A percentile compares a stretch with the other conserved stretches of the same genome.
phyloP scores from a whole-genome alignment of 2,797 vertebrate species.

The Salmo trutta region DNA sequence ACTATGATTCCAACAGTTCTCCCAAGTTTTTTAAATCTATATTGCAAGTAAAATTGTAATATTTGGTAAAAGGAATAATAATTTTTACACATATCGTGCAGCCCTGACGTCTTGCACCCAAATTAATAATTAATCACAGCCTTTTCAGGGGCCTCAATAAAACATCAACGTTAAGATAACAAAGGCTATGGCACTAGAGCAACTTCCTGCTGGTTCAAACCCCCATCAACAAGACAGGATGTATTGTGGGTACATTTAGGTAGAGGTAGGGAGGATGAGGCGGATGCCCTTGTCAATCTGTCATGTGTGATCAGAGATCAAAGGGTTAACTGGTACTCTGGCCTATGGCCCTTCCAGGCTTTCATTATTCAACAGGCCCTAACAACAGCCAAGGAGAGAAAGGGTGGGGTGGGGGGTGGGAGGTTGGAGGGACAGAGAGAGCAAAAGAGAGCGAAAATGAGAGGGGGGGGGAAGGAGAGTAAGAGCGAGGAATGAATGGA shows the following conservation, averaged over 20 bases:
- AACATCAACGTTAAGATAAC: conserved; percentile 77
- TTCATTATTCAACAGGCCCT: conserved; percentile 76
- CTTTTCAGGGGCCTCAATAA: conserved; percentile 78
- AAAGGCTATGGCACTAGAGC: conserved; percentile 44
- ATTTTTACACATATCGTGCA: too few relatives aligned
- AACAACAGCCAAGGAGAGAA: background rate
- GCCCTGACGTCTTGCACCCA: conserved; percentile 48
- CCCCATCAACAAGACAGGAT: conserved; percentile 58
- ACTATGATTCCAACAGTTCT: too few relatives aligned
- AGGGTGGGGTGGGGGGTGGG: conserved; percentile 13
- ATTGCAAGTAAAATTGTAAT: too few relatives aligned
- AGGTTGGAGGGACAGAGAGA: conserved; percentile 58
- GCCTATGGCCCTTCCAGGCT: conserved; percentile 57
- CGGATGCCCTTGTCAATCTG: conserved; percentile 46
- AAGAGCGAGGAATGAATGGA: conserved; percentile 1
- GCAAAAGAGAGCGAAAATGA: conserved; percentile 51
- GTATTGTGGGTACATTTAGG: conserved; percentile 13
- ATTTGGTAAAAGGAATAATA: too few relatives aligned
- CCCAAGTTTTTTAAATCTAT: too few relatives aligned
- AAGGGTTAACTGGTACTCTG: conserved; percentile 73
- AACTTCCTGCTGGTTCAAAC: conserved; percentile 53
- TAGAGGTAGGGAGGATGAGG: conserved; percentile 25
- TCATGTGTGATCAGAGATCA: conserved; percentile 65
- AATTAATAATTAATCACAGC: conserved; percentile 77
- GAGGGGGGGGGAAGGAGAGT: conserved; percentile 37